Evolutionary conservation across 2,888 invertebrate genomes (phyloP), one percentile per base, ranked within the genome.

Genomic region (Strigamia crassipes): DNA sequence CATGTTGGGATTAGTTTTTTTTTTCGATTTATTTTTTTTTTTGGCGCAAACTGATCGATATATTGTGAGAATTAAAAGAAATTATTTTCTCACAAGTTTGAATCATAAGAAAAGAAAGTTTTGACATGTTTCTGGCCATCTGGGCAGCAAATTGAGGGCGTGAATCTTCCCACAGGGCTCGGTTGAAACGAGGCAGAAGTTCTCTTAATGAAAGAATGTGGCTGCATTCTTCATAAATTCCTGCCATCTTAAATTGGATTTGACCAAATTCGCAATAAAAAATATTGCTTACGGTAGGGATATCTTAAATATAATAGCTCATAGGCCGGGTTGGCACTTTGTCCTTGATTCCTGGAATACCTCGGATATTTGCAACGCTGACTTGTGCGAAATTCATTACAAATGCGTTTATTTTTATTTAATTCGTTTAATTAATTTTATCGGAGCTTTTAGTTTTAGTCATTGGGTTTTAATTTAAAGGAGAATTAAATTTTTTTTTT

Each of bases 151-250:
- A 66, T 66, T 66, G 18, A 66, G 21, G 61, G 61, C 61, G 61
- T 18, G 61, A 66, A 66, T 18, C 18, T 66, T 66, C 10, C 51
- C 6, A 23, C 61, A 66, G 61, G 5, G 61, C 21, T 66, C 12
- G 61, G 21, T 66, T 66, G 61, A 66, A 66, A 21, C 18, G 61
- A 66, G 61, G 61, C 61, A 66, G 61, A 66, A 66, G 61, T n/a
- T 66, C 61, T 23, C 23, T 66, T 66, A 66, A 66, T 66, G 61
- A 66, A 66, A 66, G 61, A 66, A 66, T 66, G 61, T 66, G 61
- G 61, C 61, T 66, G 61, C 61, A 66, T 66, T 66, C 61, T 66
- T 66, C 61, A 66, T 66, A 66, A 66, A 66, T 66, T 66, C n/a
- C 61, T 66, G 6, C 18, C 61, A 66, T 23, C 61, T 66, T 18